Evolutionary conservation across 2,797 vertebrate genomes (phyloP), one percentile per base, ranked within the genome.

Genomic region (Tapera naevia): DNA sequence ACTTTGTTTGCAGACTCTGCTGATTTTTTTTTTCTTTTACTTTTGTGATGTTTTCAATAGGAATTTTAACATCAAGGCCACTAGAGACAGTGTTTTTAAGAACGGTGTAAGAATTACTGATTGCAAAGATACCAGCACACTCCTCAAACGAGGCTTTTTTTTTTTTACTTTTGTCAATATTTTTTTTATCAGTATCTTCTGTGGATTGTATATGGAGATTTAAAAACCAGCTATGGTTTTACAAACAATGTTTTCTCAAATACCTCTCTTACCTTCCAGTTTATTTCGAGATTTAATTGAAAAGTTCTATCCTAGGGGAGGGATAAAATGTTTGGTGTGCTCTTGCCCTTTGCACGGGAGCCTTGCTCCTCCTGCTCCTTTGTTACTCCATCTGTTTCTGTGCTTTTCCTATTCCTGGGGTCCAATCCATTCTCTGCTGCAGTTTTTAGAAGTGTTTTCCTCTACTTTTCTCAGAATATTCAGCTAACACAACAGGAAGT

Each of bases 211-310:
- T 22, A 8, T 13, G 18, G 43, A 70, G 39, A 11, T 66, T 89
- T 66, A 51, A n/a, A 88, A 83, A 43, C 28, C n/a, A 13, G 21
- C 30, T 65, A 2, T 27, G 19, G 61, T 71, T 70, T 86, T 46
- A 60, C 41, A 74, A 91, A 70, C 39, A 46, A 56, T 53, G 4
- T n/a, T 94, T 93, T 70, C 71, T 50, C 50, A 71, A 76, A 71
- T 9, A 61, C 13, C 23, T 78, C 53, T 57, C 11, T 50, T 46
- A 45, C 80, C 48, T 87, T 69, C 30, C 60, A 51, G 27, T 87
- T 93, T 54, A 53, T 82, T 91, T 89, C 33, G 62, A 69, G 81
- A 24, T 69, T 91, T 93, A 83, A 87, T 86, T 78, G 91, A 94
- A 91, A 89, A 88, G 10, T 50, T 91, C 41, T 79, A 74, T 61